phyloP scores from a whole-genome alignment of 2,888 invertebrate genomes.

The Nezara viridula region DNA sequence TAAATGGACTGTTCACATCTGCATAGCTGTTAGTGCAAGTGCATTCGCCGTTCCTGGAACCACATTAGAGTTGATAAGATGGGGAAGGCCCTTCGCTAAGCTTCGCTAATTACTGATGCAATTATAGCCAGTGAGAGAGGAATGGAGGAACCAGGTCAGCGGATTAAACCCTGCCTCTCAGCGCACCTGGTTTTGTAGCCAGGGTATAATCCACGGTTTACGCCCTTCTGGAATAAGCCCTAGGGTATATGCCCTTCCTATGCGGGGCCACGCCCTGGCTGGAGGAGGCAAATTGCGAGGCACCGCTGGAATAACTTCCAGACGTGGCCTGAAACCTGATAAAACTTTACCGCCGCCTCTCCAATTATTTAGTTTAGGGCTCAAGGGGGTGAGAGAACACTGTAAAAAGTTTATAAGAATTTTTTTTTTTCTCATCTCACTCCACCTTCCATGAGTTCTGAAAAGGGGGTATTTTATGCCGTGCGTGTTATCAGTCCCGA shows the following conservation, averaged over 20 bases:
- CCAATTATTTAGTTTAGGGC: constrained; percentile 53
- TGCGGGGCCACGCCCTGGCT: constrained; percentile 34
- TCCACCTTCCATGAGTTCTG: neutral
- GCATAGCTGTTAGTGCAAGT: neutral
- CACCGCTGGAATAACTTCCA: constrained; percentile 39
- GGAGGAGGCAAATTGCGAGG: constrained; percentile 48
- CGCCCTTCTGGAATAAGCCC: constrained; percentile 6
- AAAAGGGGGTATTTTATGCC: neutral
- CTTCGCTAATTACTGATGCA: neutral
- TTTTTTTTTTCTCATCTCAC: constrained; percentile 9
- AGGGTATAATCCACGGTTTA: constrained; percentile 37
- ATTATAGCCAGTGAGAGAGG: neutral
- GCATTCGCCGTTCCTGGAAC: constrained; percentile 24
- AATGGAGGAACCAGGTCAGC: neutral
- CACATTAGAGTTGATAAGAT: neutral
- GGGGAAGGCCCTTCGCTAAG: neutral
- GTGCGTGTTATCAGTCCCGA: neutral
- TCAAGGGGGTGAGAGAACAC: constrained; percentile 50
- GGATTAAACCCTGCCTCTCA: neutral
- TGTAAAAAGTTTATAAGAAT: constrained; percentile 53
- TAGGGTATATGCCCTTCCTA: constrained; percentile 20
- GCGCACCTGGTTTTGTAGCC: constrained; percentile 34
- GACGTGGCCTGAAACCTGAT: constrained; percentile 46
- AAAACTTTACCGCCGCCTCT: constrained; percentile 44
- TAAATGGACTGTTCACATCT: neutral